phyloP scores from a whole-genome alignment of 1,140 invertebrate genomes.

The Dreissena polymorpha region DNA sequence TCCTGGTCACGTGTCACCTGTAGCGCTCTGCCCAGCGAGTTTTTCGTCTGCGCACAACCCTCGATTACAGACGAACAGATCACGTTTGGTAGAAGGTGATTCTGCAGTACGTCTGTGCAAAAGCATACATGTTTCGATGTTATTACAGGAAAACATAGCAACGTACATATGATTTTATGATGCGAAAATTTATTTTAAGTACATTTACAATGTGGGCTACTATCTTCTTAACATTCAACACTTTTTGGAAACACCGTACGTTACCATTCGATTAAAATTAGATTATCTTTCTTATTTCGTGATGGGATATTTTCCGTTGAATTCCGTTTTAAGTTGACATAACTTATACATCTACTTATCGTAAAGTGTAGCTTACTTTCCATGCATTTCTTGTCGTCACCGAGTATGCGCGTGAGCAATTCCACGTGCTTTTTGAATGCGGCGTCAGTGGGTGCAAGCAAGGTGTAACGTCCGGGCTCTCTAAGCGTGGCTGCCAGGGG shows the following conservation, averaged over 20 bases:
- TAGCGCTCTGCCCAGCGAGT: slow-evolving; percentile 81
- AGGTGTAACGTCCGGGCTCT: slow-evolving; percentile 80
- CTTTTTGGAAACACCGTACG: too few species aligned
- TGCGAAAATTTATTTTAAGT: too few species aligned
- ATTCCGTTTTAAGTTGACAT: too few species aligned
- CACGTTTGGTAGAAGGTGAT: slow-evolving; percentile 85
- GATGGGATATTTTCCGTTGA: too few species aligned
- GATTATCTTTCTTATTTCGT: too few species aligned
- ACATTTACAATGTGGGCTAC: too few species aligned
- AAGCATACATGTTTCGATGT: not conserved
- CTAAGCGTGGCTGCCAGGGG: slow-evolving; percentile 77
- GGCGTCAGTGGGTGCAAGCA: slow-evolving; percentile 81
- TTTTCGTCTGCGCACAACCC: slow-evolving; percentile 80
- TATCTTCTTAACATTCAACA: too few species aligned
- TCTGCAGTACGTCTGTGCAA: slow-evolving; percentile 82
- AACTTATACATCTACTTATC: too few species aligned
- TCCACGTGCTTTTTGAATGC: slow-evolving; percentile 75
- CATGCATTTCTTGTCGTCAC: slow-evolving; percentile 70
- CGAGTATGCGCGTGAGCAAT: slow-evolving; percentile 72
- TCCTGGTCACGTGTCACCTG: slow-evolving; percentile 81
- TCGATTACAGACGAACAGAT: slow-evolving; percentile 84
- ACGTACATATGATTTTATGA: too few species aligned
- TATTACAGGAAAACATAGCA: too few species aligned
- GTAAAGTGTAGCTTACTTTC: slow-evolving; percentile 60
- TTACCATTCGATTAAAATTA: too few species aligned